Evolutionary conservation across 35 echinoderm and acorn worm genomes (phyloP).

Genomic region (Lytechinus pictus): DNA sequence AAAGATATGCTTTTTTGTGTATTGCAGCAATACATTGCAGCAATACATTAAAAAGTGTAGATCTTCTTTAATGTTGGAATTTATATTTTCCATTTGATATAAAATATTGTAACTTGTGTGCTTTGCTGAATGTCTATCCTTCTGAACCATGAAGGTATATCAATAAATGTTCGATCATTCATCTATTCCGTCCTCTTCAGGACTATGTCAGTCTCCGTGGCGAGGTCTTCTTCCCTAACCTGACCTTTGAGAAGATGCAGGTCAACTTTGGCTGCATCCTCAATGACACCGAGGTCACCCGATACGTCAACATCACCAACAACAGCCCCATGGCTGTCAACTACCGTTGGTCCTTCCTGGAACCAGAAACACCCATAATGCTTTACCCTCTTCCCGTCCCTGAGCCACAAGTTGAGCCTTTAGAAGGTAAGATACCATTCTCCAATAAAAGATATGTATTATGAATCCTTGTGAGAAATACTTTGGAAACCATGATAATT

Average conservation of each 20-base stretch:
- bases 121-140: not conserved
- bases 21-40: too few species aligned
- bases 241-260: conserved; percentile 93
- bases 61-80: too few species aligned
- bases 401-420: conserved; percentile 1
- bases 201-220: conserved; percentile 90
- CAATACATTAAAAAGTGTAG: too few species aligned
- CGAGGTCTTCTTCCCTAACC: conserved; percentile 97
- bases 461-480: too few species aligned
- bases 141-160: not conserved
- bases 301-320: conserved; percentile 95
- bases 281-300: conserved; percentile 98
- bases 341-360: conserved; percentile 97
- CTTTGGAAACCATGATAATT: too few species aligned
- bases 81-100: too few species aligned
- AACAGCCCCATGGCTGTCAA: conserved; percentile 96
- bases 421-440: conserved; percentile 30
- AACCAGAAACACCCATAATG: conserved; percentile 81
- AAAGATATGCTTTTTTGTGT: too few species aligned
- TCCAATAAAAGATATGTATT: not conserved
- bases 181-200: conserved; percentile 49
- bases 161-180: not conserved
- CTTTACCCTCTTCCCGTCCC: conserved; percentile 79
- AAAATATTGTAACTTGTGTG: too few species aligned
- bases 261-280: conserved; percentile 99